These are phyloP conservation scores for Melipona quadrifasciata DNA, from an alignment of 1,140 invertebrate species.

Conservation along the genomic window DNA sequence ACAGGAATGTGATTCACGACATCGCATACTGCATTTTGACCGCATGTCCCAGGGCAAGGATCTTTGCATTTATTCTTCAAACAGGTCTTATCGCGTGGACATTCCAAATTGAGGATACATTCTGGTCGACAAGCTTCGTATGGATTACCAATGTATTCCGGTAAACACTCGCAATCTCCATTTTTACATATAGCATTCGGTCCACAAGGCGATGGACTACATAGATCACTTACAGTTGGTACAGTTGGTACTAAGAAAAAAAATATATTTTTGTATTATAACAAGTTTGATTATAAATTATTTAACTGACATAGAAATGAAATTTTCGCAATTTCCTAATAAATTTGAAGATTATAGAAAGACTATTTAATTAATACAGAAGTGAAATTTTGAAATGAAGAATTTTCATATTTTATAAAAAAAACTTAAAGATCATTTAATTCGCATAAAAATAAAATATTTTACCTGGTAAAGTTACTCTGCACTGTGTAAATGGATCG, in stretches of 20 bases:
- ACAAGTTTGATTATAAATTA: too few relatives aligned
- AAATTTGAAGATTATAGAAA: too few relatives aligned
- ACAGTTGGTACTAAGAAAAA: conserved; percentile 68
- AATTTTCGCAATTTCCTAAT: too few relatives aligned
- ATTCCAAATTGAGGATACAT: conserved; percentile 91
- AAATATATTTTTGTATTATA: background rate
- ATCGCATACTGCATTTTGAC: conserved; percentile 91
- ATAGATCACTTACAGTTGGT: conserved; percentile 83
- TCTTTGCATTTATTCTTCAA: conserved; percentile 91
- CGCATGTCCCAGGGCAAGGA: conserved; percentile 91
- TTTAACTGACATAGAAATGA: too few relatives aligned
- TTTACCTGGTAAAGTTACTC: conserved; percentile 80
- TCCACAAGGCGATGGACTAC: conserved; percentile 91
- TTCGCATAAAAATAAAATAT: background rate
- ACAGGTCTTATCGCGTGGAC: conserved; percentile 90
- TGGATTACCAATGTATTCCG: conserved; percentile 90
- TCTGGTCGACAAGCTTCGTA: conserved; percentile 91
- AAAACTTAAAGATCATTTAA: background rate
- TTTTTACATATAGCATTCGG: conserved; percentile 88
- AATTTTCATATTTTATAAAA: background rate
- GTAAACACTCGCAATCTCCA: conserved; percentile 86
- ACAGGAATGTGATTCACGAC: conserved; percentile 92
- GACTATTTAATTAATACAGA: too few relatives aligned
- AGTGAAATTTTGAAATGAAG: too few relatives aligned
- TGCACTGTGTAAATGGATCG: conserved; percentile 89